These are phyloP conservation scores for Heteropelma amictum DNA, from an alignment of 2,888 invertebrate genomes.

Conservation along the genomic window DNA sequence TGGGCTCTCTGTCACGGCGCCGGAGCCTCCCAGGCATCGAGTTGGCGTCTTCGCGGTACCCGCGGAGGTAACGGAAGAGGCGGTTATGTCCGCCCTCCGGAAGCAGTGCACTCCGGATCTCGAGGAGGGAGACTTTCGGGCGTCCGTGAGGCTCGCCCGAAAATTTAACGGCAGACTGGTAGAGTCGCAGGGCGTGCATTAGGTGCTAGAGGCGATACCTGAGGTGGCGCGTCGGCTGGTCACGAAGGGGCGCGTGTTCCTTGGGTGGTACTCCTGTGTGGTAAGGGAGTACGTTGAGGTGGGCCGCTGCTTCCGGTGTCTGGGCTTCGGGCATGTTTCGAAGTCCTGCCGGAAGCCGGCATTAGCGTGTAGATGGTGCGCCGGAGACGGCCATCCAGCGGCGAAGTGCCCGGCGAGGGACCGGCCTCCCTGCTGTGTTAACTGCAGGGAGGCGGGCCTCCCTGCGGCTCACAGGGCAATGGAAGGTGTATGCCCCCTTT, in stretches of 20 bases:
- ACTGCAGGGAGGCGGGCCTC: neutral
- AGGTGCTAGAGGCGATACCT: neutral
- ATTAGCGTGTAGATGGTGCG: neutral
- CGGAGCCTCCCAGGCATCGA: neutral
- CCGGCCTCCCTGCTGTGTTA: neutral
- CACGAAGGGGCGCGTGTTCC: neutral
- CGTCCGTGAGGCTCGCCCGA: neutral
- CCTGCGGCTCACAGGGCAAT: neutral
- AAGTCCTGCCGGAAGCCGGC: neutral
- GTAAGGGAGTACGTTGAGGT: slow-evolving; percentile 15
- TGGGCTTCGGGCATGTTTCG: neutral
- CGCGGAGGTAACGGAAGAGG: neutral
- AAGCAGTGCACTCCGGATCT: neutral
- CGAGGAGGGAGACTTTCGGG: neutral
- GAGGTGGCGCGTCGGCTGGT: neutral
- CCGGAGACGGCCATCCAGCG: neutral
- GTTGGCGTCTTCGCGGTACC: neutral
- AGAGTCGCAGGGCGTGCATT: neutral
- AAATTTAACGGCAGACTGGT: neutral
- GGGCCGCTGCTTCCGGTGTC: neutral
- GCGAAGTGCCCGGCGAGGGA: neutral
- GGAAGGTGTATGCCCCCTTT: neutral
- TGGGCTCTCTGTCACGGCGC: neutral
- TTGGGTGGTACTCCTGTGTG: slow-evolving; percentile 16
- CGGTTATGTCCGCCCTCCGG: neutral